Evolutionary conservation across 2,888 invertebrate species (phyloP).

Genomic region (Biston betularia): DNA sequence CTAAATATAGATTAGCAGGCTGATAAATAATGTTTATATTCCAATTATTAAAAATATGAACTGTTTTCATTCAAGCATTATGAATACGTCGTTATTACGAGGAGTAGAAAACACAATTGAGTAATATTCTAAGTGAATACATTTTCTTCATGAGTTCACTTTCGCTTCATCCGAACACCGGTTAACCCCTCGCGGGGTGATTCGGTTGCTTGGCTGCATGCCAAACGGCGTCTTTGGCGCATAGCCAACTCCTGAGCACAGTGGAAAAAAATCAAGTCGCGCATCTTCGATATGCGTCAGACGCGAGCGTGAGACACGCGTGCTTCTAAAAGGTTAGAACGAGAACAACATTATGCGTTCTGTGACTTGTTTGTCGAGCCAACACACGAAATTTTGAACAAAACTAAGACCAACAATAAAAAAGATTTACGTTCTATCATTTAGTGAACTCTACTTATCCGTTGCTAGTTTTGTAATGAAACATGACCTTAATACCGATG

Average conservation of each 20-base stretch:
- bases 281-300: slow-evolving; percentile 85
- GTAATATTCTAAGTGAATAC: slow-evolving; percentile 15
- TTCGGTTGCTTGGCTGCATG: slow-evolving; percentile 72
- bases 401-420: neutral
- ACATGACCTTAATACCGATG: too few relatives aligned
- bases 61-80: neutral
- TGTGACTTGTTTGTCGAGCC: too few relatives aligned
- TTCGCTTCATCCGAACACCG: slow-evolving; percentile 41
- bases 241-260: slow-evolving; percentile 75
- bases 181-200: slow-evolving; percentile 68
- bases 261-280: slow-evolving; percentile 83
- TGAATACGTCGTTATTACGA: neutral
- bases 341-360: neutral
- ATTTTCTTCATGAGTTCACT: slow-evolving; percentile 33
- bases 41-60: too few relatives aligned
- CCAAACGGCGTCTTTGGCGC: slow-evolving; percentile 81
- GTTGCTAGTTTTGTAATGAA: too few relatives aligned
- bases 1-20: too few relatives aligned
- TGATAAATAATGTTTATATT: too few relatives aligned
- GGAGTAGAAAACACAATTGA: slow-evolving; percentile 21
- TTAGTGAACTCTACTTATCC: too few relatives aligned
- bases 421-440: too few relatives aligned
- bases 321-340: slow-evolving; percentile 50
- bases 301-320: slow-evolving; percentile 64
- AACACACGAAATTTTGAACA: too few relatives aligned